Evolutionary conservation across 1,140 invertebrate genomes (phyloP).

Genomic region (Megathymus violae): DNA sequence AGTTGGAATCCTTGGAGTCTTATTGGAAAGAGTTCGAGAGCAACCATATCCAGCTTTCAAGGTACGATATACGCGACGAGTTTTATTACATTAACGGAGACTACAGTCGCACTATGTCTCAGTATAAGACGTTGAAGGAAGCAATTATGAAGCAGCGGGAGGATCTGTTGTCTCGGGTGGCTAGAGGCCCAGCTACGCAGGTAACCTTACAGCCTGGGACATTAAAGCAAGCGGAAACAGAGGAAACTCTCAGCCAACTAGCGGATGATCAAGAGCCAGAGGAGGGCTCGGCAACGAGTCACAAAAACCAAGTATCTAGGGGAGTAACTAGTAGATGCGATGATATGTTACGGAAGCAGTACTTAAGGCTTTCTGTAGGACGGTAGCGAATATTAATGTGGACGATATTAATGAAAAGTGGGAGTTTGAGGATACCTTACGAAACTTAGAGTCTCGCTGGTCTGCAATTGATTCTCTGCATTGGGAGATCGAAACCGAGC

Average conservation of each 20-base stretch:
- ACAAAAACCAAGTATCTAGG: slow-evolving; percentile 2
- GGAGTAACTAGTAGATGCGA: background rate
- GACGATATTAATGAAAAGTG: background rate
- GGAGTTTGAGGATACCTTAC: slow-evolving; percentile 4
- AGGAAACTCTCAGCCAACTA: too few relatives aligned
- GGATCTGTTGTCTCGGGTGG: background rate
- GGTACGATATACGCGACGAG: slow-evolving; percentile 4
- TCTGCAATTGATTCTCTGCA: background rate
- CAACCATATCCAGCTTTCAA: slow-evolving; percentile 6
- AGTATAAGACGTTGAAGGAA: background rate
- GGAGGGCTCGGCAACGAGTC: background rate
- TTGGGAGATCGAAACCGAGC: background rate
- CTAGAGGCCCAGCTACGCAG: background rate
- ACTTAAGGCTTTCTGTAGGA: slow-evolving; percentile 1
- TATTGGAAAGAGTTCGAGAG: slow-evolving; percentile 2
- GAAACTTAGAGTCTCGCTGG: background rate
- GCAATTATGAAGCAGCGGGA: background rate
- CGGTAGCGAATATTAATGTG: background rate
- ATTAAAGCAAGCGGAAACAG: background rate
- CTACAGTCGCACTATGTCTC: background rate
- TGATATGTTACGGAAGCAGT: slow-evolving; percentile 7
- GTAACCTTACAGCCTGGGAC: background rate
- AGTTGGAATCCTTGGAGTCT: slow-evolving; percentile 7
- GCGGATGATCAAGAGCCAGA: background rate
- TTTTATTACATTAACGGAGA: slow-evolving; percentile 2